Evolutionary conservation across 2,888 invertebrate genomes (phyloP), one percentile per base, ranked within the genome.

Genomic region (Hofmannophila pseudospretella): DNA sequence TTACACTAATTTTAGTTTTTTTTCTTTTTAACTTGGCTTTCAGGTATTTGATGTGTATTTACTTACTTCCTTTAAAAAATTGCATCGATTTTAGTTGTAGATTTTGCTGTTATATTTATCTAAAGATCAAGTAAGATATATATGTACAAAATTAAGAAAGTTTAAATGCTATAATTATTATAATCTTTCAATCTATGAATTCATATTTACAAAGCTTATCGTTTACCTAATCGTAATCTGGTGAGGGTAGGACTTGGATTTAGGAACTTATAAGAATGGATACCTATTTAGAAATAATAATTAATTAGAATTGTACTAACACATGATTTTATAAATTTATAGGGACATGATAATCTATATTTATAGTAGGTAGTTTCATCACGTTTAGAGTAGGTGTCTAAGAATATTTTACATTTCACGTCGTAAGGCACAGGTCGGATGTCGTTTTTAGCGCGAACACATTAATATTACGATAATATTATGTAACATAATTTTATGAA

Each of bases 201-300:
- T 23, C 4, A 23, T 23, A 7, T 27, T 11, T 27, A 11, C 3
- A n/a, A 32, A 8, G 9, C n/a, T n/a, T n/a, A n/a, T 19, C 14
- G 11, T 20, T 51, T 54, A 50, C 48, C n/a, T n/a, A n/a, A n/a
- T n/a, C n/a, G n/a, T 23, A 23, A 23, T 23, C n/a, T 51, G 80
- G 80, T 80, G 79, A 62, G 51, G 80, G 80, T 73, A 69, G 73
- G 59, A 53, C 58, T 50, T 41, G 59, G 57, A 51, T 52, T 53
- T 54, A 28, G 47, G 47, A 56, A 44, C 45, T 44, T 44, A 44
- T 39, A 53, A 45, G 58, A 61, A 57, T 33, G 20, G 19, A 32
- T 37, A 25, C 12, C 16, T 38, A 22, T 12, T 20, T 28, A 32
- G 54, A 2, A 27, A 11, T 7, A 11, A 11, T 4, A 11, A 27